phyloP scores from a whole-genome alignment of 2,113 vertebrate species.

The Henicopernis longicauda region DNA sequence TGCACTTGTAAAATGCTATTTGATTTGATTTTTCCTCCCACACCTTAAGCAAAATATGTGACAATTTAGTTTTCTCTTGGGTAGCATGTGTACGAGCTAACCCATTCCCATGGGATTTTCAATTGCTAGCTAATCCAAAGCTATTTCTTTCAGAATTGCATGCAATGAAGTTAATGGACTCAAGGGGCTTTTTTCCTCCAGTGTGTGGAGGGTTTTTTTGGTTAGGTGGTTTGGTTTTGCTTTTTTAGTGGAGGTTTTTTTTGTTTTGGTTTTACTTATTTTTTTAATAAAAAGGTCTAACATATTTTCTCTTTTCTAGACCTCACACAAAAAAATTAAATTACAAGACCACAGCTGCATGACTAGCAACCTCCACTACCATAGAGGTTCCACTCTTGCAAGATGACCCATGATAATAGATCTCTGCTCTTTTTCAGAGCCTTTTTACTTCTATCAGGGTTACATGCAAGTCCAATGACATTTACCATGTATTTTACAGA shows the following conservation, averaged over 20 bases:
- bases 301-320: neutral
- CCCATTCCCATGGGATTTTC: neutral
- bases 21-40: conserved; percentile 61
- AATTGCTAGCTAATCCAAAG: conserved; percentile 31
- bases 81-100: neutral
- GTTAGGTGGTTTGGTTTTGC: neutral
- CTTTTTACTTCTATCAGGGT: neutral
- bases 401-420: neutral
- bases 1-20: conserved; percentile 64
- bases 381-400: neutral
- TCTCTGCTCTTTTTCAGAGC: neutral
- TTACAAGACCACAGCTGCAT: neutral
- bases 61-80: conserved; percentile 54
- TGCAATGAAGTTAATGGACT: conserved; percentile 22
- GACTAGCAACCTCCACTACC: neutral
- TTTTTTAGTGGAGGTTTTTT: neutral
- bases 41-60: conserved; percentile 58
- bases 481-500: neutral
- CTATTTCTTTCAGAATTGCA: conserved; percentile 14
- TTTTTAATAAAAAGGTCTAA: neutral
- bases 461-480: neutral
- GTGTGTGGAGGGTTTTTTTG: neutral
- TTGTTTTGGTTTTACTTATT: too few relatives aligned
- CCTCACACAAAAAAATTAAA: neutral
- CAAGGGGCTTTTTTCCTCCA: neutral